Base-by-base conservation (phyloP, 1,140 invertebrate species). In the Trissolcus basalis region DNA sequence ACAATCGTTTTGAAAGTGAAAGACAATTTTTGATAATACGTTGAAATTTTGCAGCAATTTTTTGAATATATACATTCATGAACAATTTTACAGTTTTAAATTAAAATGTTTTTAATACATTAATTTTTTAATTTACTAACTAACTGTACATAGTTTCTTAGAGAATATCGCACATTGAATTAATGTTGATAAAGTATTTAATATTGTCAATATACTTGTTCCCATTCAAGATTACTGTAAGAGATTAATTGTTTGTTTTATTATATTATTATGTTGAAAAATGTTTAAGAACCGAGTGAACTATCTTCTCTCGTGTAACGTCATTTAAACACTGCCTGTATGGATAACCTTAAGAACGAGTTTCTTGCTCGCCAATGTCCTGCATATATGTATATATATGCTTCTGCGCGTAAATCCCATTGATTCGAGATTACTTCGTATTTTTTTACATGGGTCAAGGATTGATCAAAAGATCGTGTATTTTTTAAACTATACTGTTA, bases 311-410 rank as follows among this genome's bases (percentile, higher is more conserved):
- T 68, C 58, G 43, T 63, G 49, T 63, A 71, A 68, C 50, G 49
- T 49, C 43, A 67, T 61, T 65, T 70, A 54, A 58, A 55, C 64
- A 67, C 56, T 44, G 50, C 15, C 64, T 63, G 79, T 80, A 68
- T 72, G 58, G 73, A 64, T 64, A 71, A 81, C 67, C 51, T 54
- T 59, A 65, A 59, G 60, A 83, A 82, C 82, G 53, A 80, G 83
- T 83, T 82, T 80, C 64, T 59, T 77, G 35, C 71, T 74, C 56
- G 47, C 59, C 50, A 56, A 58, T 68, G 59, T 72, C 39, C 69
- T 71, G 58, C 59, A 72, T 75, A 75, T 54, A 65, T 76, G 49
- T 72, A 71, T 75, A 27, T 6, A 63, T 61, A 60, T 79, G 64
- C 61, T 69, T 63, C 49, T 73, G 43, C 55, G 69, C 59, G 55